Conservation (phyloP, 2,888 invertebrate genomes). For the Cheilosia vernalis region DNA sequence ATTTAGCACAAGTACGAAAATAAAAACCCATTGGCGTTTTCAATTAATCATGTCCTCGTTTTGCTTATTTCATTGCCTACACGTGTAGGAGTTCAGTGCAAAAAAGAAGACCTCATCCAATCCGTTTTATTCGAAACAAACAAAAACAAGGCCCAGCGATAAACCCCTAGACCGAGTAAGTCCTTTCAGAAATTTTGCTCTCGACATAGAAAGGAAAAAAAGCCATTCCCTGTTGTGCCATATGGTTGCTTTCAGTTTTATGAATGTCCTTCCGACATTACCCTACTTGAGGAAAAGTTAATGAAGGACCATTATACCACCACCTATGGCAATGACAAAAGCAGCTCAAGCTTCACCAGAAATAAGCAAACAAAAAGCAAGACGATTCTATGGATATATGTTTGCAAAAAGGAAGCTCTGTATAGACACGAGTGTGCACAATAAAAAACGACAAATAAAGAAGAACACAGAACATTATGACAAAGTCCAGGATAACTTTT, state of each 20-base stretch:
- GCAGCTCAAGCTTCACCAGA: constrained; percentile 13
- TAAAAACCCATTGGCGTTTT: too few species aligned
- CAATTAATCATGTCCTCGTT: too few species aligned
- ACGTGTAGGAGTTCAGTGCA: too few species aligned
- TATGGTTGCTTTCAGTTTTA: constrained; percentile 35
- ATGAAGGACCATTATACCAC: constrained; percentile 46
- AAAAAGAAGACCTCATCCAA: constrained; percentile 8
- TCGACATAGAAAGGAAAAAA: neutral
- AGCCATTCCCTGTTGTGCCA: constrained; percentile 8
- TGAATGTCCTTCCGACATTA: constrained; percentile 40
- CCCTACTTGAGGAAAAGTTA: constrained; percentile 42
- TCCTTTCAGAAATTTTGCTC: constrained; percentile 8
- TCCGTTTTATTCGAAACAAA: constrained; percentile 5
- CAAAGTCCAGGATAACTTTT: constrained; percentile 30
- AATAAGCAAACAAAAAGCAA: neutral
- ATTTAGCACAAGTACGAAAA: too few species aligned
- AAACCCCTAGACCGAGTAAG: constrained; percentile 10
- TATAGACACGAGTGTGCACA: constrained; percentile 46
- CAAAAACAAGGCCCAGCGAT: neutral
- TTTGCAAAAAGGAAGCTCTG: constrained; percentile 7
- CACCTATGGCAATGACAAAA: constrained; percentile 40
- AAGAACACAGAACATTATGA: neutral
- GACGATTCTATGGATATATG: constrained; percentile 18
- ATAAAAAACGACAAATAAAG: constrained; percentile 1
- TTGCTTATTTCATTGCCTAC: too few species aligned